A percentile compares a stretch with the other conserved stretches of the same genome.
Evolutionary conservation across 2,888 invertebrate species (phyloP).

Genomic region (Digitonthophagus gazella): DNA sequence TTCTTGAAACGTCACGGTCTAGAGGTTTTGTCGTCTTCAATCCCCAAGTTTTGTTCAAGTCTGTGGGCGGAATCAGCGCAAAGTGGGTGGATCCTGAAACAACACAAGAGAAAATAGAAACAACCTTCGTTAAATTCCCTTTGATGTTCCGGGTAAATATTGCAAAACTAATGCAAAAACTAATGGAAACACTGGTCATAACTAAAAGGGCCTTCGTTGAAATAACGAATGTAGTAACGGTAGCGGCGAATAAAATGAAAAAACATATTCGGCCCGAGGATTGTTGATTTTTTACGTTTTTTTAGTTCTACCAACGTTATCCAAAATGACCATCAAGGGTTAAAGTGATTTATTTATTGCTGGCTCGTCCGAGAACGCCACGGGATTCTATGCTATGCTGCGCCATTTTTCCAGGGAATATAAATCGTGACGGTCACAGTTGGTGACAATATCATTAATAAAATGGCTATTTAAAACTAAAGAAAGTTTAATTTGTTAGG

Average conservation of each 20-base stretch:
- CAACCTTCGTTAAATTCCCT: background rate
- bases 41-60: conserved; percentile 37
- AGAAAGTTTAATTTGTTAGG: too few species aligned
- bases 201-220: background rate
- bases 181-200: background rate
- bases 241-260: background rate
- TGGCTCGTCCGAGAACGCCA: background rate
- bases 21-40: conserved; percentile 46
- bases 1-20: conserved; percentile 35
- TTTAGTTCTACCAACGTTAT: background rate
- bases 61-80: conserved; percentile 35
- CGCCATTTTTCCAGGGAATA: background rate
- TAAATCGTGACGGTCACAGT: background rate
- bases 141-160: background rate
- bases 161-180: background rate
- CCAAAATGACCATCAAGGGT: background rate
- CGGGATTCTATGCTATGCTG: background rate
- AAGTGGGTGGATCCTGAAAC: conserved; percentile 25
- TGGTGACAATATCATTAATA: background rate
- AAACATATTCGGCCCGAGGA: background rate
- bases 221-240: background rate
- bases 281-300: background rate
- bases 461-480: background rate
- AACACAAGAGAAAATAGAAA: conserved; percentile 4
- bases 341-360: background rate